A percentile compares a stretch with the other conserved stretches of the same genome.
phyloP scores from a whole-genome alignment of 2,797 vertebrate species.

The Melanogrammus aeglefinus region DNA sequence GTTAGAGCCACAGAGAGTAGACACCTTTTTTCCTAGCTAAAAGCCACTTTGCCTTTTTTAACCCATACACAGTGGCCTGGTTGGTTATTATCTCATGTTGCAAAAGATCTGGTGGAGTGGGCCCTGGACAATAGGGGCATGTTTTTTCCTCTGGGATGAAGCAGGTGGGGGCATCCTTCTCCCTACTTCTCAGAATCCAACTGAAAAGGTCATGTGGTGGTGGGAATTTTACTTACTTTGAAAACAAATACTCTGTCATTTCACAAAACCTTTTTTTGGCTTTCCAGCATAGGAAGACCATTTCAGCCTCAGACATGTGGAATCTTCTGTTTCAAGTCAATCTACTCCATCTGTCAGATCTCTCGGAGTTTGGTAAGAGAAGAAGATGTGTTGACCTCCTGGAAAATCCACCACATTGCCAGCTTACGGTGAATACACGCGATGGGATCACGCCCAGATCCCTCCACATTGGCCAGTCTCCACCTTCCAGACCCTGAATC shows the following conservation, averaged over 20 bases:
- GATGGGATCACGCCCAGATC: background rate
- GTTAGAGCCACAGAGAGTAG: no score
- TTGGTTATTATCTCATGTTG: background rate
- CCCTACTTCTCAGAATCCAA: background rate
- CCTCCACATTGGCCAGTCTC: background rate
- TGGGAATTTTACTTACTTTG: slow-evolving; percentile 10
- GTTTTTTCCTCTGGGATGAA: slow-evolving; percentile 2
- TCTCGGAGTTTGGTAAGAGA: background rate
- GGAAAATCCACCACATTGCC: background rate
- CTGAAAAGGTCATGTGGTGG: background rate
- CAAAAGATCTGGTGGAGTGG: slow-evolving; percentile 18
- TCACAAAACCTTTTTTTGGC: background rate
- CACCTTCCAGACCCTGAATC: background rate
- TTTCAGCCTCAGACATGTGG: background rate
- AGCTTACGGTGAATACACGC: background rate
- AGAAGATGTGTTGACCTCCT: background rate
- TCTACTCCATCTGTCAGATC: background rate
- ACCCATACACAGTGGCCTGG: slow-evolving; percentile 13
- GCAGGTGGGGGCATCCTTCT: no score
- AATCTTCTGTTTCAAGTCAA: background rate
- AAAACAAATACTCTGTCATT: slow-evolving; percentile 20
- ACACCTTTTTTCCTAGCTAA: no score
- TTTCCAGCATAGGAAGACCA: background rate
- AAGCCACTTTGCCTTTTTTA: slow-evolving; percentile 8
- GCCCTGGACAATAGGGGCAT: slow-evolving; percentile 29